phyloP scores from a whole-genome alignment of 2,797 vertebrate genomes.

The Brachymystax lenok region DNA sequence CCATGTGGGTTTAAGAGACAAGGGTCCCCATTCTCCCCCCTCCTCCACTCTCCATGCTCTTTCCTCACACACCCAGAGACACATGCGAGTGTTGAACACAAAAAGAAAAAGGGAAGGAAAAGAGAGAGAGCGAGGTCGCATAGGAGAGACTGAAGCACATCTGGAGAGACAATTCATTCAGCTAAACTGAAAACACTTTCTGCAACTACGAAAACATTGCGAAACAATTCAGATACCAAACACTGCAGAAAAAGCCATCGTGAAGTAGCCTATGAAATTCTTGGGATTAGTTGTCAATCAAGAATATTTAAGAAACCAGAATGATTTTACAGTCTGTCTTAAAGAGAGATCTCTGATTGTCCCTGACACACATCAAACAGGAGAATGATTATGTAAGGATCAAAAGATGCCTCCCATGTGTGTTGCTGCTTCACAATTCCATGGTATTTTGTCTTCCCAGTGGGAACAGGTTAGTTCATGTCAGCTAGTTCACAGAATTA shows the following conservation, averaged over 20 bases:
- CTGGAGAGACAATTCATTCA: conserved; percentile 8
- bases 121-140: not conserved
- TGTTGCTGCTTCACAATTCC: not conserved
- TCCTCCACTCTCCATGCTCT: not conserved
- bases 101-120: not conserved
- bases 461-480: conserved; percentile 29
- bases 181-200: not conserved
- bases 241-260: not conserved
- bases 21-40: conserved; percentile 34
- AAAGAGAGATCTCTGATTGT: not conserved
- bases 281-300: not conserved
- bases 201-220: not conserved
- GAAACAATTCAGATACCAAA: not conserved
- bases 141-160: conserved; percentile 32
- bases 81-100: conserved; percentile 24
- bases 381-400: not conserved
- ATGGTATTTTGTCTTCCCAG: conserved; percentile 13
- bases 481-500: conserved; percentile 17
- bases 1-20: conserved; percentile 29
- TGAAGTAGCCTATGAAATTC: not conserved
- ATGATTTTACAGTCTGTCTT: not conserved
- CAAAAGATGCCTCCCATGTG: not conserved
- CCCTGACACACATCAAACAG: not conserved
- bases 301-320: not conserved
- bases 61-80: conserved; percentile 14